Evolutionary conservation across 2,888 invertebrate species (phyloP).

Genomic region (Coleophora deauratella): DNA sequence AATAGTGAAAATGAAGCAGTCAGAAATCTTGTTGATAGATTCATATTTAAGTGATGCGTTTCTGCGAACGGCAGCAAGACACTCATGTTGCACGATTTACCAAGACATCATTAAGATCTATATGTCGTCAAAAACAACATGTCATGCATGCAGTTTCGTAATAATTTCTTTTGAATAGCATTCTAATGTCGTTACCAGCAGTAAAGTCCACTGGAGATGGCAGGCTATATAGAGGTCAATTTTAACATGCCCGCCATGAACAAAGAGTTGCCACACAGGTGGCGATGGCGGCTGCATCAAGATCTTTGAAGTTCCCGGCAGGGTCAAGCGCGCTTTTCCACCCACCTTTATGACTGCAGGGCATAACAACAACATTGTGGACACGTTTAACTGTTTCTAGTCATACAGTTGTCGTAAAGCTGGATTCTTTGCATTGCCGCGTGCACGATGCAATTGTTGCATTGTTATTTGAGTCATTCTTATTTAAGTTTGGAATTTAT

Average conservation of each 20-base stretch:
- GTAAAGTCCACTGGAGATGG: conserved; percentile 10
- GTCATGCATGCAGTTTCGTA: background rate
- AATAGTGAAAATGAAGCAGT: too few species aligned
- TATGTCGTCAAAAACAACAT: background rate
- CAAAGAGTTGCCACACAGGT: conserved; percentile 24
- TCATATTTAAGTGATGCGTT: too few species aligned
- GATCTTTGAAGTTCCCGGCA: conserved; percentile 32
- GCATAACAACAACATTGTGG: conserved; percentile 28
- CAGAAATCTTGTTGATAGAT: too few species aligned
- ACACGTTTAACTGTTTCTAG: conserved; percentile 22
- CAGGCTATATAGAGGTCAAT: conserved; percentile 22
- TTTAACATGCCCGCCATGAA: conserved; percentile 27
- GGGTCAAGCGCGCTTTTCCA: conserved; percentile 36
- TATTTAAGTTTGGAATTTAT: too few species aligned
- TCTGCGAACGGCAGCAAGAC: too few species aligned
- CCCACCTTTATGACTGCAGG: conserved; percentile 32
- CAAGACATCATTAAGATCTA: background rate
- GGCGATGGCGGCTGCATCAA: conserved; percentile 25
- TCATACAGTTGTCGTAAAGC: too few species aligned
- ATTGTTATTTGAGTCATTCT: too few species aligned
- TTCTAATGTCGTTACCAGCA: conserved; percentile 10
- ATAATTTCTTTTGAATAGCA: background rate
- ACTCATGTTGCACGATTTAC: too few species aligned
- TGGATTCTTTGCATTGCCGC: background rate
- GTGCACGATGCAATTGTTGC: too few species aligned